Base-by-base conservation (phyloP, 2,113 vertebrate genomes). In the Xiphias gladius region DNA sequence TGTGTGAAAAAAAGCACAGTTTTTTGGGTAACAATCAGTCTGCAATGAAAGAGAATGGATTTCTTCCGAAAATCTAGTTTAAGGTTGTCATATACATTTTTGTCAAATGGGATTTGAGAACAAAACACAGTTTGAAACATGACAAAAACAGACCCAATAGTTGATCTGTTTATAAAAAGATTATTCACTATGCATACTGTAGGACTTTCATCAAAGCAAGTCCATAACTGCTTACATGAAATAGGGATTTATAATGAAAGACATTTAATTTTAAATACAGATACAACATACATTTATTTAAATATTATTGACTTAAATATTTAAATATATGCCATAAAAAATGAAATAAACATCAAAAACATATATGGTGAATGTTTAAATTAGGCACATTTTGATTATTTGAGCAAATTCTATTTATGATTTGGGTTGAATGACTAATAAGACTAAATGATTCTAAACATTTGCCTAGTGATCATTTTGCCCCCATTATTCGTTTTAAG, bases 81-180 rank as follows among this genome's bases (percentile, higher is more conserved):
- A 95, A 85, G 95, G 94, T 91, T 96, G 94, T 95, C 95, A 95
- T 90, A 88, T 94, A 92, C 78, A 87, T 91, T 96, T 96, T 43
- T 94, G 89, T 95, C 94, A 93, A 95, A 93, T 75, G 77, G 92
- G 94, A 95, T 95, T 94, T 93, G 79, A 83, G 88, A 93, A 94
- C 87, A 94, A 93, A 94, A 94, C 86, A 22, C 82, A 90, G 74
- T 90, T 91, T 84, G 81, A 84, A 88, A 93, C 70, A 86, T 76
- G 80, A 90, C 79, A 91, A 88, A 91, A 92, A 88, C 85, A 86
- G 86, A 73, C 88, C 84, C 75, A 85, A 82, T 79, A 94, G 88
- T 88, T 89, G 82, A 94, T 92, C 86, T 89, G 82, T 87, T 88
- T 76, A 86, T 80, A 89, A 87, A 92, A 88, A 88, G 73, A 79